These are phyloP conservation scores for Cephus sareptanus DNA, from an alignment of 2,888 invertebrate species.

Conservation along the genomic window DNA sequence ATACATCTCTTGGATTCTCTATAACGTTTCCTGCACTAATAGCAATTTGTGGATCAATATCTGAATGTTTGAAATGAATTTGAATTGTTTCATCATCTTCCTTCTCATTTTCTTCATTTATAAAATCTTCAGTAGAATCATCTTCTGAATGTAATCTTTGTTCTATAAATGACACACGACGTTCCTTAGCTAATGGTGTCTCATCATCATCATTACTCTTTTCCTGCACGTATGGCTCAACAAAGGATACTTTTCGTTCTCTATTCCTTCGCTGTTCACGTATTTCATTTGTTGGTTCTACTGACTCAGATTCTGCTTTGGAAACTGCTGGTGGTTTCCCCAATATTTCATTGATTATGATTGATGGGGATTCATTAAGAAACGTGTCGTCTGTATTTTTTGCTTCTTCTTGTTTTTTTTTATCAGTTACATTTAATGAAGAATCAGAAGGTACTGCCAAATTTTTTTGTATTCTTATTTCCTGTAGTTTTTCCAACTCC, in stretches of 20 bases:
- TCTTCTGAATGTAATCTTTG: background rate
- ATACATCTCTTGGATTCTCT: slow-evolving; percentile 52
- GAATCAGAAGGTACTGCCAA: background rate
- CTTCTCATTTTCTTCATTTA: slow-evolving; percentile 18
- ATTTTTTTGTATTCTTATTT: background rate
- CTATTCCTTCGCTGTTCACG: slow-evolving; percentile 1
- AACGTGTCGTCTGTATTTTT: background rate
- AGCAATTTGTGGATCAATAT: slow-evolving; percentile 20
- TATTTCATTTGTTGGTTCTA: slow-evolving; percentile 7
- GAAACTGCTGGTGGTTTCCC: background rate
- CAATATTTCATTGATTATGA: background rate
- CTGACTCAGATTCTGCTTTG: background rate
- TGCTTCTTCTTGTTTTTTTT: slow-evolving; percentile 10
- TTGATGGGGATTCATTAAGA: background rate
- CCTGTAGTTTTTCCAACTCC: slow-evolving; percentile 23
- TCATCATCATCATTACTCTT: background rate
- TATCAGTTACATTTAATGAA: slow-evolving; percentile 20
- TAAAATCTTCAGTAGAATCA: background rate
- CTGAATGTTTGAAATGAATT: slow-evolving; percentile 54
- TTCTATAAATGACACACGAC: background rate
- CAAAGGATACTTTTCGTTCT: slow-evolving; percentile 40
- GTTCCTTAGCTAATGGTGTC: background rate
- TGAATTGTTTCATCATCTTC: slow-evolving; percentile 41
- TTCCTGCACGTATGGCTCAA: slow-evolving; percentile 14
- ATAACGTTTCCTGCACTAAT: slow-evolving; percentile 30